Percentiles rank a stretch among this genome's conserved stretches.
Conservation (phyloP, 2,797 vertebrate genomes). For the Petrocephalus schoutedeni region DNA sequence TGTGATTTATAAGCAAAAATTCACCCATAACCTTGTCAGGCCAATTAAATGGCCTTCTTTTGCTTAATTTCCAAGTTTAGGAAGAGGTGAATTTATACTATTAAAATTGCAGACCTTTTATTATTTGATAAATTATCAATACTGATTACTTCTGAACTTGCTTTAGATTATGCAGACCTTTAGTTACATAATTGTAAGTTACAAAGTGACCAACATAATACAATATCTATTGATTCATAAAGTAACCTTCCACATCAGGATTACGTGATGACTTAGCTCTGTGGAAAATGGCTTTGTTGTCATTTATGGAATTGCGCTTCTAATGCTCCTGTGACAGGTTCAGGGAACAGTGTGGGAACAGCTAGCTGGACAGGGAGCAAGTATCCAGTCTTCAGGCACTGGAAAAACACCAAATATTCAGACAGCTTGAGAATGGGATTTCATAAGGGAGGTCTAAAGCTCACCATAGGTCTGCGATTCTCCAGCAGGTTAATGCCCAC, state of each 20-base stretch:
- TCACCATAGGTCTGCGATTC: constrained; percentile 91
- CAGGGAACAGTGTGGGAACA: not conserved
- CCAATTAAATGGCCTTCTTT: not conserved
- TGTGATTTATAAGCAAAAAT: not conserved
- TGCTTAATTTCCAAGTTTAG: not conserved
- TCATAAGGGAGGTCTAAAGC: constrained; percentile 38
- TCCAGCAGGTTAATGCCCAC: constrained; percentile 86
- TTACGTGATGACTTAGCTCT: not conserved
- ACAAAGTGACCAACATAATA: not conserved
- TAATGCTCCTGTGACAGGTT: not conserved
- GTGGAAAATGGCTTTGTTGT: not conserved
- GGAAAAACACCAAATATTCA: not conserved
- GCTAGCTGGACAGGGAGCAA: not conserved
- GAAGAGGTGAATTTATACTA: not conserved
- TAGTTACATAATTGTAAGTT: not conserved
- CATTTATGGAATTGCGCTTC: not conserved
- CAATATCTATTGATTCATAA: not conserved
- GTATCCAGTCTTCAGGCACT: not conserved
- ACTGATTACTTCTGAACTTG: not conserved
- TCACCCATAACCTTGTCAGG: not conserved
- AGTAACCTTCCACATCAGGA: not conserved
- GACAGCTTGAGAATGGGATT: not conserved
- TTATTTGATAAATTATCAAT: not conserved
- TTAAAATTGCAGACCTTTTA: not conserved
- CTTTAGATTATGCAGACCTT: not conserved